Evolutionary conservation across 2,113 vertebrate species (phyloP).

Genomic region (Sturnus vulgaris): DNA sequence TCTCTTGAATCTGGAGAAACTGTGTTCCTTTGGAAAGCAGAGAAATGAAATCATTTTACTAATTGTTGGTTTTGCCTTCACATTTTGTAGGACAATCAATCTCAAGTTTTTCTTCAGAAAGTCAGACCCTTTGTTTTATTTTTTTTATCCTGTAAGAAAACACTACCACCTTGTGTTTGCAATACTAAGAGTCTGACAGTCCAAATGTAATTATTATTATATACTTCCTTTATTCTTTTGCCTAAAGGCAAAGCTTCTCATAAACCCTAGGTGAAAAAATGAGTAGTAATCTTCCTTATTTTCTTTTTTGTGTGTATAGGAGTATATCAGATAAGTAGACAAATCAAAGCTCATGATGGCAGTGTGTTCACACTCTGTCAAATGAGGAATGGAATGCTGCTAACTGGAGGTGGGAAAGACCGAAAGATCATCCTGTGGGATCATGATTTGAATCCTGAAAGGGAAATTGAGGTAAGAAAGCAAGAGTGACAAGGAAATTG

Average conservation of each 20-base stretch:
- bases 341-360: constrained; percentile 94
- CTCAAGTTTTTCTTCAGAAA: not conserved
- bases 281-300: not conserved
- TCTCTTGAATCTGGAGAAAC: not conserved
- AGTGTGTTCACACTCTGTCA: constrained; percentile 96
- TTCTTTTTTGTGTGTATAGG: constrained; percentile 59
- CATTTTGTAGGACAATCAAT: not conserved
- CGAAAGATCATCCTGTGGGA: constrained; percentile 93
- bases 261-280: not conserved
- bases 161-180: constrained; percentile 59
- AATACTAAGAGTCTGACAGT: not conserved
- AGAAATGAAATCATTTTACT: not conserved
- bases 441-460: constrained; percentile 87
- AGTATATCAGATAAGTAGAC: constrained; percentile 89
- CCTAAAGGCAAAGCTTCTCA: not conserved
- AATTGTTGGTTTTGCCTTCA: not conserved
- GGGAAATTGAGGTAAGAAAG: constrained; percentile 90
- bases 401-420: constrained; percentile 96
- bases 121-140: not conserved
- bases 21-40: not conserved
- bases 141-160: constrained; percentile 43
- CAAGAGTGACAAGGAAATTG: not conserved
- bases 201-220: not conserved
- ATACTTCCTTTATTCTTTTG: not conserved
- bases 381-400: constrained; percentile 89